Conservation (phyloP, 2,797 vertebrate genomes). For the Notoglanidium macrostoma region DNA sequence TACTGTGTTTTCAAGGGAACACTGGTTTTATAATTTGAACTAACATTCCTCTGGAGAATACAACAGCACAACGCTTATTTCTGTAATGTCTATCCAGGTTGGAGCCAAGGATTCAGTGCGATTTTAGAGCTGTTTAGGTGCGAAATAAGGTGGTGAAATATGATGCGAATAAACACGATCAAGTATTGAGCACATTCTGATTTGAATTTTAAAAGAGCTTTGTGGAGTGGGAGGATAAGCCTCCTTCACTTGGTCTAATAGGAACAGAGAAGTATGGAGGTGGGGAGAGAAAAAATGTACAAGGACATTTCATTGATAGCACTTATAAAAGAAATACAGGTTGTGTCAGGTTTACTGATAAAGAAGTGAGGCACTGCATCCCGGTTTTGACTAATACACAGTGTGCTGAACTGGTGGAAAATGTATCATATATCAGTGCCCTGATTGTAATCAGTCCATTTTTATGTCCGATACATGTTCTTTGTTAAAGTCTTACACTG, state of each 20-base stretch:
- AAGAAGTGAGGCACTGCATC: background rate
- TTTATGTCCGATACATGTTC: background rate
- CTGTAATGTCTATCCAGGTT: background rate
- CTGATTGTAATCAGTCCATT: background rate
- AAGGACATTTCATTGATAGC: background rate
- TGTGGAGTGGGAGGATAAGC: background rate
- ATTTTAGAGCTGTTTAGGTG: background rate
- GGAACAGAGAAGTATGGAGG: background rate
- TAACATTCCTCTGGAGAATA: background rate
- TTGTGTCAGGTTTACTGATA: background rate
- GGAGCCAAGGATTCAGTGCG: background rate
- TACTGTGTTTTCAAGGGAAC: background rate
- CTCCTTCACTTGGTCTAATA: background rate
- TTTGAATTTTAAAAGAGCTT: background rate
- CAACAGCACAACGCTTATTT: background rate
- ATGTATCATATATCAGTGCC: background rate
- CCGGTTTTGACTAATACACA: background rate
- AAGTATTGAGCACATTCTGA: background rate
- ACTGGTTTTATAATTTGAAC: background rate
- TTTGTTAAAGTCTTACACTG: background rate
- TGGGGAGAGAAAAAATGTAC: background rate
- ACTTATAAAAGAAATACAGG: background rate
- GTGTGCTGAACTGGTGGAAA: background rate
- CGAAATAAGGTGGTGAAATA: background rate
- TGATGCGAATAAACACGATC: background rate